Conservation (phyloP, 2,113 vertebrate genomes). For the Haemorhous mexicanus region DNA sequence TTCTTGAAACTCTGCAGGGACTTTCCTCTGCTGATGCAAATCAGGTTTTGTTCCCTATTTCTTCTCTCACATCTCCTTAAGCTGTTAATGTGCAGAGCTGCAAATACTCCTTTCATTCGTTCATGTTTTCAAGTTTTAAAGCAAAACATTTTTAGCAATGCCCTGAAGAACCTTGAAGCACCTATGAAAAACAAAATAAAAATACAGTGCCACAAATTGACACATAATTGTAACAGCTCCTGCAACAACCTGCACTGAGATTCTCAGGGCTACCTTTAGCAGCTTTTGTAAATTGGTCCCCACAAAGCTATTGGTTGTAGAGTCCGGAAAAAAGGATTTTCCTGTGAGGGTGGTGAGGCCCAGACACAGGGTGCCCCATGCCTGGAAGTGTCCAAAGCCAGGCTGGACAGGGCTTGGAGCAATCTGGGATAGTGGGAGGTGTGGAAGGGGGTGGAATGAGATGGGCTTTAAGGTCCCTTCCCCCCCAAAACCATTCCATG, state of each 20-base stretch:
- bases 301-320: not conserved
- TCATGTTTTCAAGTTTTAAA: not conserved
- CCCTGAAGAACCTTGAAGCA: not conserved
- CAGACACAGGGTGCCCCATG: not conserved
- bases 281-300: not conserved
- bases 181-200: not conserved
- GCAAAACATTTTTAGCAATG: not conserved
- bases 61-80: not conserved
- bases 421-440: not conserved
- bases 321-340: not conserved
- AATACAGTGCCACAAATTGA: not conserved
- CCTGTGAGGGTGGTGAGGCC: not conserved
- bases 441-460: not conserved
- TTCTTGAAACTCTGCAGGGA: not conserved
- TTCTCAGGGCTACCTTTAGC: not conserved
- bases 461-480: not conserved
- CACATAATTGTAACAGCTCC: not conserved
- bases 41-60: conserved; percentile 9
- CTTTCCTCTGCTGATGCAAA: conserved; percentile 26
- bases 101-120: not conserved
- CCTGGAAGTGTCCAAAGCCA: not conserved
- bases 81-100: not conserved
- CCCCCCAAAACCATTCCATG: not conserved
- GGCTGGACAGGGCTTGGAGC: fast-evolving
- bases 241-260: not conserved